These are phyloP conservation scores for Scophthalmus maximus DNA, from an alignment of 2,113 vertebrate genomes.

Conservation along the genomic window DNA sequence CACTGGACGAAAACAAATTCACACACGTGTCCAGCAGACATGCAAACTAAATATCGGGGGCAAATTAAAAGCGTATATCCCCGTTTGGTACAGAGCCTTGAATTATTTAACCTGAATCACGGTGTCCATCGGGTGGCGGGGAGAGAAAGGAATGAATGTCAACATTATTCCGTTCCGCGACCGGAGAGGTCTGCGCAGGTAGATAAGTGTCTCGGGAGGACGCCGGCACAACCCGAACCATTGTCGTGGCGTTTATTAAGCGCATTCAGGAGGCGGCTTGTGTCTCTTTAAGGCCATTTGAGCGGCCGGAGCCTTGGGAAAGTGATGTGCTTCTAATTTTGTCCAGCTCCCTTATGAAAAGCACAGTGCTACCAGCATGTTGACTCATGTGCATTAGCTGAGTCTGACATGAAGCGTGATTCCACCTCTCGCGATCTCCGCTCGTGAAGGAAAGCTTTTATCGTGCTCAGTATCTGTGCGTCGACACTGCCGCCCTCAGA, in stretches of 20 bases:
- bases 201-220: constrained; percentile 59
- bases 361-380: background rate
- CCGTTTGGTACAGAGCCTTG: constrained; percentile 1
- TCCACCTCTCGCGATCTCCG: background rate
- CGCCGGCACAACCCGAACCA: constrained; percentile 29
- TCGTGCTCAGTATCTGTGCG: background rate
- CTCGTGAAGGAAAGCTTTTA: background rate
- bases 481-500: background rate
- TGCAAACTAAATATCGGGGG: constrained; percentile 21
- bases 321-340: constrained; percentile 31
- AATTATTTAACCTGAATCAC: constrained; percentile 35
- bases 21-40: constrained; percentile 9
- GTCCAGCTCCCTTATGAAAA: background rate
- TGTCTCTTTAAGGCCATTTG: constrained; percentile 39
- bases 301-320: constrained; percentile 30
- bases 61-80: constrained; percentile 2
- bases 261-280: constrained; percentile 35
- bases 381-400: background rate
- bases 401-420: background rate
- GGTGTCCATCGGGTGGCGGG: background rate
- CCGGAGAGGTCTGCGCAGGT: constrained; percentile 31
- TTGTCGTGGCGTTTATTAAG: constrained; percentile 58
- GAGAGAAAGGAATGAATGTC: constrained; percentile 48
- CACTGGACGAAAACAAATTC: background rate
- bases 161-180: constrained; percentile 39